Conservation (phyloP, 23 tunicate species). For the Phallusia fumigata region DNA sequence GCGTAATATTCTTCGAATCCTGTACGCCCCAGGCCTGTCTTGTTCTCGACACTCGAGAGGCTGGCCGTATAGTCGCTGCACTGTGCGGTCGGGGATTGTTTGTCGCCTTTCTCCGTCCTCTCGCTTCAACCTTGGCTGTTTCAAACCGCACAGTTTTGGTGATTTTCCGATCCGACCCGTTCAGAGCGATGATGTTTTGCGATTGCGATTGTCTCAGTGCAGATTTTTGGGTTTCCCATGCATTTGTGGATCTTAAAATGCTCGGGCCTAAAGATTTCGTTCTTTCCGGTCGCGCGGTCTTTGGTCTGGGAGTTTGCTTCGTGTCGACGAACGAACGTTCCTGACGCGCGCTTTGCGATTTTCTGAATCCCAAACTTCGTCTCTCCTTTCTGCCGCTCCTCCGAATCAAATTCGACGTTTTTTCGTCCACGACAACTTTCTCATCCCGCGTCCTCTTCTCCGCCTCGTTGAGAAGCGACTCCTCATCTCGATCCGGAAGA, state of each 20-base stretch:
- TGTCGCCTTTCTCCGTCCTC: not conserved
- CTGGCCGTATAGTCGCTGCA: not conserved
- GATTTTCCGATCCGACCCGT: not conserved
- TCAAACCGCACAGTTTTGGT: not conserved
- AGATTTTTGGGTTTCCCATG: not conserved
- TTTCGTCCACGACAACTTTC: not conserved
- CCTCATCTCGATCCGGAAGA: not conserved
- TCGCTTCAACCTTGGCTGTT: not conserved
- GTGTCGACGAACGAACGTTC: not conserved
- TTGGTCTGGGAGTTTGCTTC: not conserved
- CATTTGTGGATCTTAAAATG: not conserved
- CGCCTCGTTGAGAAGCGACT: not conserved
- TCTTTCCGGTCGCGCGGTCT: not conserved
- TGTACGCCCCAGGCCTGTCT: conserved; percentile 38
- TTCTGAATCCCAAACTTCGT: not conserved
- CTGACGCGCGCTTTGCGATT: not conserved
- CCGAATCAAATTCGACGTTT: not conserved
- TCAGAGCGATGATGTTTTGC: not conserved
- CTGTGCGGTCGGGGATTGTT: conserved; percentile 10
- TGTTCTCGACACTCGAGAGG: not conserved
- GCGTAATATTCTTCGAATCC: conserved; percentile 32
- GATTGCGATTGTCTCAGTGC: not conserved
- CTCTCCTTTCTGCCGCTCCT: not conserved
- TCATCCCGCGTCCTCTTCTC: not conserved
- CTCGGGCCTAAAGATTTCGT: not conserved